Evolutionary conservation across 2,888 invertebrate genomes (phyloP).

Genomic region (Falcaria lacertinaria): DNA sequence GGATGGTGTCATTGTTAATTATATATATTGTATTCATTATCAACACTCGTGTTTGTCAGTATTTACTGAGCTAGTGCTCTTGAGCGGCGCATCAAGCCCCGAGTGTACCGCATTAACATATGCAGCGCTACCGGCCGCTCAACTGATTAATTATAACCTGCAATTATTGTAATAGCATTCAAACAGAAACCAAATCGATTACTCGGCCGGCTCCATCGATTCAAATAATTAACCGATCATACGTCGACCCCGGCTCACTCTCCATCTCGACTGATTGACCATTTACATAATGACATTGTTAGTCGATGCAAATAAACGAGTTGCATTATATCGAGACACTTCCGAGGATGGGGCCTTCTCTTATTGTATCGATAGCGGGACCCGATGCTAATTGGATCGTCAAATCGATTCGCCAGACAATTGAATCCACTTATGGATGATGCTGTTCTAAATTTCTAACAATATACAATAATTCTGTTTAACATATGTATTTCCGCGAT

Average conservation of each 20-base stretch:
- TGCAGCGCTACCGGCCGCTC: slow-evolving; percentile 30
- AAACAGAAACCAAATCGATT: slow-evolving; percentile 32
- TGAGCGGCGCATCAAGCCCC: too few relatives aligned
- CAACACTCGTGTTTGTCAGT: background rate
- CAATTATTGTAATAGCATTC: slow-evolving; percentile 36
- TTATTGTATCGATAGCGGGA: slow-evolving; percentile 16
- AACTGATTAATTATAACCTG: slow-evolving; percentile 33
- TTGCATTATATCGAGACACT: slow-evolving; percentile 16
- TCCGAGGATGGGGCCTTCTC: slow-evolving; percentile 9
- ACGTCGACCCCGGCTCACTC: slow-evolving; percentile 53
- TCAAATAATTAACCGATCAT: slow-evolving; percentile 50
- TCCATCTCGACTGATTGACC: slow-evolving; percentile 48
- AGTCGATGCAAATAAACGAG: slow-evolving; percentile 59
- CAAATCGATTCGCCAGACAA: slow-evolving; percentile 18
- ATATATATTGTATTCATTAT: too few relatives aligned
- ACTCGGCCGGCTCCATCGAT: slow-evolving; percentile 10
- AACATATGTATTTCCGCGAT: background rate
- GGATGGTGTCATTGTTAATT: too few relatives aligned
- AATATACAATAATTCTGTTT: background rate
- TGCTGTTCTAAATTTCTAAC: slow-evolving; percentile 9
- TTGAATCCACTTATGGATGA: slow-evolving; percentile 9
- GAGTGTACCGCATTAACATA: slow-evolving; percentile 22
- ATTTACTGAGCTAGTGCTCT: slow-evolving; percentile 1
- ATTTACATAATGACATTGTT: slow-evolving; percentile 73
- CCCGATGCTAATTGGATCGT: slow-evolving; percentile 19